A percentile compares a stretch with the other conserved stretches of the same genome.
phyloP scores from a whole-genome alignment of 2,888 invertebrate species.

The Erebia ligea region DNA sequence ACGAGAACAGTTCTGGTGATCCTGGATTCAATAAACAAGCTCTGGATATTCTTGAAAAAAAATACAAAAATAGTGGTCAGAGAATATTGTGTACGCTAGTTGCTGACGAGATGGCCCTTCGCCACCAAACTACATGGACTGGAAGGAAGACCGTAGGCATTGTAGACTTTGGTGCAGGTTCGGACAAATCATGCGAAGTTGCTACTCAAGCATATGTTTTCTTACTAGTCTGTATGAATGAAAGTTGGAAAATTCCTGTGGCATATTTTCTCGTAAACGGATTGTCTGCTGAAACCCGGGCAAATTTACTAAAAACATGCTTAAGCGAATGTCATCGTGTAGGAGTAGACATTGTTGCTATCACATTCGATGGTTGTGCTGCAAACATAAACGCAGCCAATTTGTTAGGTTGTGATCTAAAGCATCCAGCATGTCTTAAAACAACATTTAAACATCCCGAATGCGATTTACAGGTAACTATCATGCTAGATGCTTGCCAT shows the following conservation, averaged over 20 bases:
- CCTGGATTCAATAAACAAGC: constrained; percentile 44
- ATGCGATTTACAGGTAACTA: constrained; percentile 6
- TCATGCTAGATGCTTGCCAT: no score
- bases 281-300: constrained; percentile 37
- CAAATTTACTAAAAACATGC: no score
- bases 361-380: background rate
- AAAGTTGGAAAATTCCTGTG: constrained; percentile 41
- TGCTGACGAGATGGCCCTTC: constrained; percentile 40
- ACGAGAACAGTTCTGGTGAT: constrained; percentile 13
- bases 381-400: constrained; percentile 35
- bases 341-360: no score
- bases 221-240: constrained; percentile 36
- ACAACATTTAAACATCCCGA: constrained; percentile 37
- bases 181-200: constrained; percentile 25
- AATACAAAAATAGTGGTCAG: constrained; percentile 21
- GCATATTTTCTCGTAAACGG: constrained; percentile 36
- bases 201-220: constrained; percentile 40
- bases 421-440: constrained; percentile 21
- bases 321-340: no score
- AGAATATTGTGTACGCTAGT: constrained; percentile 29
- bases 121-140: constrained; percentile 36
- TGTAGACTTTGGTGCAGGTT: no score
- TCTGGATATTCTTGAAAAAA: constrained; percentile 39
- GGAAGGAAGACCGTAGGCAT: constrained; percentile 32
- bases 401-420: constrained; percentile 27